phyloP scores from a whole-genome alignment of 2,113 vertebrate genomes.

The Paralichthys olivaceus region DNA sequence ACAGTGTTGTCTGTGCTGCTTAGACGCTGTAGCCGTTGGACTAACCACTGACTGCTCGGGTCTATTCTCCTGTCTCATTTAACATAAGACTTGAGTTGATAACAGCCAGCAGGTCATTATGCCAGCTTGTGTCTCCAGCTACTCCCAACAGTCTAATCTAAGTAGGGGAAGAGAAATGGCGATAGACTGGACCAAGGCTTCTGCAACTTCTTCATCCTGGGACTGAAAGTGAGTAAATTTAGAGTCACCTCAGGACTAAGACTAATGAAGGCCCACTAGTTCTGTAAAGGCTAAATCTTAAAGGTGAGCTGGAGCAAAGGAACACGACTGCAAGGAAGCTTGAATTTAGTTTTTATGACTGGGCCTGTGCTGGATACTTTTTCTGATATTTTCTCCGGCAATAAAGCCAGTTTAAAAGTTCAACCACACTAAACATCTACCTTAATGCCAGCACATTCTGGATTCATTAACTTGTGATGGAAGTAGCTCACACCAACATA shows the following conservation, averaged over 20 bases:
- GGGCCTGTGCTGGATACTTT: not conserved
- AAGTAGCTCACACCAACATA: not conserved
- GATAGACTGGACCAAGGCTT: constrained; percentile 51
- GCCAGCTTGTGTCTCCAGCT: constrained; percentile 45
- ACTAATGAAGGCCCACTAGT: constrained; percentile 47
- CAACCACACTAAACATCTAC: not conserved
- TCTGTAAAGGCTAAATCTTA: constrained; percentile 10
- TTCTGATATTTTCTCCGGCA: not conserved
- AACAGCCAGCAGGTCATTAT: constrained; percentile 57
- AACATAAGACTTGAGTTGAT: constrained; percentile 51
- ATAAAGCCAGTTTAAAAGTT: not conserved
- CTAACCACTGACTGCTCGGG: constrained; percentile 42
- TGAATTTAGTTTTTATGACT: not conserved
- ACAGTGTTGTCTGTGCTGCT: constrained; percentile 40
- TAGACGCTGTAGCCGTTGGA: constrained; percentile 29
- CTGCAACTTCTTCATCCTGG: constrained; percentile 50
- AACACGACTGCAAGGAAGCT: not conserved
- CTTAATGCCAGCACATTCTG: not conserved
- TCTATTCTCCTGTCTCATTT: constrained; percentile 64
- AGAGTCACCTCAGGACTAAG: constrained; percentile 32
- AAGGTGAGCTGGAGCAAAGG: constrained; percentile 5
- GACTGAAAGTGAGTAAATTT: constrained; percentile 51
- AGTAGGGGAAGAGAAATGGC: constrained; percentile 46
- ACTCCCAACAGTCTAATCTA: constrained; percentile 59
- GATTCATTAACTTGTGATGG: not conserved